Evolutionary conservation across 2,797 vertebrate species (phyloP), one percentile per base, ranked within the genome.

Genomic region (Trematomus bernacchii): DNA sequence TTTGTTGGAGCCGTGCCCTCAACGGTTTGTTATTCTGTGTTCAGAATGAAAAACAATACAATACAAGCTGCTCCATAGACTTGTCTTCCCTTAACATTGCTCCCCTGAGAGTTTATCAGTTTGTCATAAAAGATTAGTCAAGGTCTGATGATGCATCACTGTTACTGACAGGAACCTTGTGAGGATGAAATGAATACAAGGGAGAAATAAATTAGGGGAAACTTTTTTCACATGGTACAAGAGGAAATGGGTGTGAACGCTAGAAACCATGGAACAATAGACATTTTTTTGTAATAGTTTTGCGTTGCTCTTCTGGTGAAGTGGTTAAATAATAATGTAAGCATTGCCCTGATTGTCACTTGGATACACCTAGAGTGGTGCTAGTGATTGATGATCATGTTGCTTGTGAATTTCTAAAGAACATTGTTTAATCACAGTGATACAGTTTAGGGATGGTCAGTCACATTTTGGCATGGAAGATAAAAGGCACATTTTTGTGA

Each of bases 161-260:
- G 54, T 65, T 68, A 12, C 67, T 75, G 78, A 79, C 70, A 73
- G 33, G 72, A 73, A 51, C 82, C 76, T 64, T 60, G 33, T 61
- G 60, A 82, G 46, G 59, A 84, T 80, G 11, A 60, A 83, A 78
- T 76, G 53, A 82, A 55, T 57, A 58, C 44, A 59, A 74, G 52
- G 40, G 53, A 85, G 69, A 77, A 72, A 71, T 57, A 48, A 79
- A 83, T 72, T 53, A 80, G 58, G 60, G 52, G 53, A 33, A 57
- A 21, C 55, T 21, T 66, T 74, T 81, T 71, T 74, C 33, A 65
- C 54, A 18, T 61, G 40, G 53, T 58, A 30, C 52, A 2, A 71
- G 52, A 87, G 82, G 88, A 90, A 83, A 82, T 87, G 76, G 77
- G 79, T 85, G 77, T 70, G 72, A 73, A 46, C 47, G 3, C 18